Conservation (phyloP, 2,888 invertebrate species). For the Aleiodes leptofemur region DNA sequence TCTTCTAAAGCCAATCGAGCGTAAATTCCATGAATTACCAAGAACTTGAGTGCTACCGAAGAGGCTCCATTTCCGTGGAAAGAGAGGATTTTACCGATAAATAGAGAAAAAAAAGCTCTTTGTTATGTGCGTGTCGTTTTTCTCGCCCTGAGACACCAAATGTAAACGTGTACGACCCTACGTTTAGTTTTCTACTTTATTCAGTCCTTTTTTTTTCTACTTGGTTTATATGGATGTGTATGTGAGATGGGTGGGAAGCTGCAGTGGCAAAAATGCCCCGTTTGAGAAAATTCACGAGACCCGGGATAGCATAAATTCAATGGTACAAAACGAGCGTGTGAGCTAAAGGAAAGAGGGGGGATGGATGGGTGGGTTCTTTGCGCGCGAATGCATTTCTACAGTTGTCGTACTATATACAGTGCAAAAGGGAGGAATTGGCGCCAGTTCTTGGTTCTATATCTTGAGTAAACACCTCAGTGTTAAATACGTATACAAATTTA, state of each 20-base stretch:
- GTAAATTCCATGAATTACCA: constrained; percentile 13
- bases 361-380: constrained; percentile 21
- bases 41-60: constrained; percentile 1
- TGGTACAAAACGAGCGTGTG: constrained; percentile 28
- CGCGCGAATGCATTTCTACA: constrained; percentile 13
- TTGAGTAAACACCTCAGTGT: neutral
- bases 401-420: neutral
- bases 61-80: constrained; percentile 6
- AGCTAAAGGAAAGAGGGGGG: neutral
- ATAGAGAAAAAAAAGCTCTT: neutral
- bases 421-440: neutral
- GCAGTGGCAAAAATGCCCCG: constrained; percentile 23
- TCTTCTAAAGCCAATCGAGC: neutral
- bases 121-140: constrained; percentile 3
- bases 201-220: neutral
- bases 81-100: neutral
- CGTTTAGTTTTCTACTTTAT: constrained; percentile 6
- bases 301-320: constrained; percentile 32
- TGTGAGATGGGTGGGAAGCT: constrained; percentile 5
- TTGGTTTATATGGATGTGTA: neutral
- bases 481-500: neutral
- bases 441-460: neutral
- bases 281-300: constrained; percentile 36
- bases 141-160: neutral
- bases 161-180: constrained; percentile 1